Evolutionary conservation across 2,888 invertebrate genomes (phyloP).

Genomic region (Agonum fuliginosum): DNA sequence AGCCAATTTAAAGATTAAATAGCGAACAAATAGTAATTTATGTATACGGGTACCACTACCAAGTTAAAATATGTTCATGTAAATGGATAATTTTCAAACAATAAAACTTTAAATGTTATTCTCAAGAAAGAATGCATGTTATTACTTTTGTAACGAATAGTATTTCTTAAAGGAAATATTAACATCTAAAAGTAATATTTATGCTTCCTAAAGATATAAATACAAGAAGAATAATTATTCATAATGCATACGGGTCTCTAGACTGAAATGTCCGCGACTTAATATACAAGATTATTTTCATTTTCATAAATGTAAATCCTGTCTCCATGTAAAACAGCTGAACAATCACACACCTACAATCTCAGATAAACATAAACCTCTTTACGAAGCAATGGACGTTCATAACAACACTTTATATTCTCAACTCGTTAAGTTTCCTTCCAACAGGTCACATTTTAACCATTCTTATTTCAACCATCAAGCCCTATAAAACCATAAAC

Average conservation of each 20-base stretch:
- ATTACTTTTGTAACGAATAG: background rate
- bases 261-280: slow-evolving; percentile 15
- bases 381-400: slow-evolving; percentile 8
- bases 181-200: slow-evolving; percentile 8
- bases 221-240: slow-evolving; percentile 1
- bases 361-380: slow-evolving; percentile 20
- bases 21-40: too few relatives aligned
- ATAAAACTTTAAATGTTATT: too few relatives aligned
- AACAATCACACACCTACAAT: slow-evolving; percentile 32
- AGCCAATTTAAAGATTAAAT: too few relatives aligned
- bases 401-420: slow-evolving; percentile 28
- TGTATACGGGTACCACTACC: too few relatives aligned
- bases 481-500: too few relatives aligned
- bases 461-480: background rate
- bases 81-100: too few relatives aligned
- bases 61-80: too few relatives aligned
- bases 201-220: slow-evolving; percentile 34
- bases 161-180: slow-evolving; percentile 8
- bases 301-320: slow-evolving; percentile 42
- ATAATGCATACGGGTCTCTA: slow-evolving; percentile 14
- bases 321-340: slow-evolving; percentile 28
- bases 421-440: slow-evolving; percentile 1
- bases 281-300: slow-evolving; percentile 10
- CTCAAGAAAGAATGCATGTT: background rate
- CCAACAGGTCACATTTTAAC: background rate